Conservation (phyloP, 1,140 invertebrate genomes). For the Schlechtendalia chinensis region DNA sequence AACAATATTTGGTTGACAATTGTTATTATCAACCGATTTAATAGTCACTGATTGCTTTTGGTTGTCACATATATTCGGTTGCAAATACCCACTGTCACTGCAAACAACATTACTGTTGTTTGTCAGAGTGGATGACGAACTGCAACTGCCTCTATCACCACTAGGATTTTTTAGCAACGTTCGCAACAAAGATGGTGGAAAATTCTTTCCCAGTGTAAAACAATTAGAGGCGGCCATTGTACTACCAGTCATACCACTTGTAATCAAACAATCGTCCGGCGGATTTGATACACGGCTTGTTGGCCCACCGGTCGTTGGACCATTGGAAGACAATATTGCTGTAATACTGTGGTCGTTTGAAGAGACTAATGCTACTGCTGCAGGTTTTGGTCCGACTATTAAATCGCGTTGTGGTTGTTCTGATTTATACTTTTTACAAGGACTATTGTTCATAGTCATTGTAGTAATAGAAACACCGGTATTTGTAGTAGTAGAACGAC, state of each 20-base stretch:
- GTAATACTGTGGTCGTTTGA: slow-evolving; percentile 24
- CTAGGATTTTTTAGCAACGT: neutral
- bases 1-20: neutral
- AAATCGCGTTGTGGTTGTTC: neutral
- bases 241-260: neutral
- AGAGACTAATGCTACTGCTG: neutral
- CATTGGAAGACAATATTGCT: slow-evolving; percentile 21
- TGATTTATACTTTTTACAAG: slow-evolving; percentile 12
- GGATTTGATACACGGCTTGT: too few species aligned
- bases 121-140: too few species aligned
- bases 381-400: neutral
- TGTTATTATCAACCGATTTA: too few species aligned
- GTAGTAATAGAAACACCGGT: neutral
- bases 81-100: neutral
- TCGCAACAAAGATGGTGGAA: neutral
- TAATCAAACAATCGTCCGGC: too few species aligned
- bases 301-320: too few species aligned
- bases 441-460: neutral
- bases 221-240: neutral
- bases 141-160: neutral
- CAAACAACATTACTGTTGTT: neutral
- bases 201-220: neutral
- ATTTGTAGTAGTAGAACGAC: neutral
- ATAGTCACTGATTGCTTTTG: neutral
- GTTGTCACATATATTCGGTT: neutral